These are phyloP conservation scores for Eonycteris spelaea DNA, from an alignment of 2,113 vertebrate genomes.

Conservation along the genomic window DNA sequence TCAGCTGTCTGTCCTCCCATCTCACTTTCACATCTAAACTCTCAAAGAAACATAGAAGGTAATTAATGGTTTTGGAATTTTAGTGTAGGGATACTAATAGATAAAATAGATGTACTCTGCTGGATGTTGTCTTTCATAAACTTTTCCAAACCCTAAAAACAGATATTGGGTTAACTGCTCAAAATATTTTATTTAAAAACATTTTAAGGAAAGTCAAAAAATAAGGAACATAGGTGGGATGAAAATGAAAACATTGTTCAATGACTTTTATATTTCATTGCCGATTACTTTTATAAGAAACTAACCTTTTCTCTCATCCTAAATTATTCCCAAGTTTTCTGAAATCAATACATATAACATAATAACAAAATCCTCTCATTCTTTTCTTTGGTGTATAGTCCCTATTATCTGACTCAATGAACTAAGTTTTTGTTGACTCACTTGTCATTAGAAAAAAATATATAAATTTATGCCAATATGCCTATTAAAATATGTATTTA, in stretches of 20 bases:
- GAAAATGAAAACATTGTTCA: neutral
- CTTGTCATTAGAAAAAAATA: neutral
- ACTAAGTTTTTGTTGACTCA: neutral
- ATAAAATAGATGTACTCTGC: neutral
- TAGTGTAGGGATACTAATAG: neutral
- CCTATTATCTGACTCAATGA: neutral
- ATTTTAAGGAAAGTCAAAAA: neutral
- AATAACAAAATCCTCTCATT: neutral
- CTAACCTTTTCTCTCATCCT: neutral
- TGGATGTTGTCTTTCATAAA: neutral
- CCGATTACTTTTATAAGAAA: neutral
- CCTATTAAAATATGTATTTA: neutral
- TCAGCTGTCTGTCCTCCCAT: constrained; percentile 65
- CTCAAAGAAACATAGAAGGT: neutral
- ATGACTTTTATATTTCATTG: neutral
- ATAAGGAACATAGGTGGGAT: neutral
- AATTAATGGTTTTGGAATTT: neutral
- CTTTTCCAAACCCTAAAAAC: neutral
- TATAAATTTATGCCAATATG: neutral
- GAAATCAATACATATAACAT: neutral
- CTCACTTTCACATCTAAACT: constrained; percentile 59
- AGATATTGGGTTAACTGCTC: neutral
- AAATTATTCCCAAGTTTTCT: neutral
- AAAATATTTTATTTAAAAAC: neutral
- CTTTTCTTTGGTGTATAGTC: neutral